Percentiles rank a stretch among this genome's conserved stretches.
Evolutionary conservation across 1,140 invertebrate genomes (phyloP).

Genomic region (Eueides isabella): DNA sequence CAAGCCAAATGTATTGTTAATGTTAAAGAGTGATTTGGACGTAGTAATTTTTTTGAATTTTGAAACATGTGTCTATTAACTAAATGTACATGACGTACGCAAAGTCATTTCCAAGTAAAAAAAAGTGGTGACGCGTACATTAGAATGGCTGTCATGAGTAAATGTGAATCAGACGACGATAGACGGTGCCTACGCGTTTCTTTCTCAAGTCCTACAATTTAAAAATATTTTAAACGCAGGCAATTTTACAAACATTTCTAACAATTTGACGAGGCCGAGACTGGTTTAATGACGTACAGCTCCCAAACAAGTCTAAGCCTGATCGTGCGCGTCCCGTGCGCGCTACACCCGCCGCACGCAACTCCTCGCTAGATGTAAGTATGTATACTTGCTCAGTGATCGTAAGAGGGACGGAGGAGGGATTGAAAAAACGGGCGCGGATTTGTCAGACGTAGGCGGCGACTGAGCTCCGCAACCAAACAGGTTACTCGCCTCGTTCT

Average conservation of each 20-base stretch:
- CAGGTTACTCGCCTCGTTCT: conserved; percentile 70
- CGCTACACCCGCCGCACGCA: conserved; percentile 45
- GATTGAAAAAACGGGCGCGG: conserved; percentile 62
- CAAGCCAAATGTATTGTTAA: no score
- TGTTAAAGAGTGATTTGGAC: no score
- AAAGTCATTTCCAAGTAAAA: conserved; percentile 23
- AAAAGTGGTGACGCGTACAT: conserved; percentile 24
- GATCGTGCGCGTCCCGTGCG: conserved; percentile 58
- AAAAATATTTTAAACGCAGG: conserved; percentile 32
- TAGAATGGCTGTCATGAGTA: conserved; percentile 55
- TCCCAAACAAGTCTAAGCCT: conserved; percentile 70
- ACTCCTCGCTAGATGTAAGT: conserved; percentile 39
- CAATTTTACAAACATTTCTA: conserved; percentile 48
- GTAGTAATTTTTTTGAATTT: no score
- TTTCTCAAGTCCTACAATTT: conserved; percentile 27
- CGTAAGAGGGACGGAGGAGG: conserved; percentile 40
- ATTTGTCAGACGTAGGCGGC: conserved; percentile 76
- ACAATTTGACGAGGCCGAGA: conserved; percentile 38
- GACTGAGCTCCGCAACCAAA: conserved; percentile 61
- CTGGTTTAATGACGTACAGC: conserved; percentile 53
- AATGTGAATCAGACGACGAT: conserved; percentile 50
- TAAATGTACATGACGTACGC: conserved; percentile 17
- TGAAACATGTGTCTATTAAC: conserved; percentile 1
- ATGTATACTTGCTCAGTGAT: conserved; percentile 44
- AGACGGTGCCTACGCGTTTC: conserved; percentile 55